Conservation (phyloP, 1,140 invertebrate species). For the Magallana angulata region DNA sequence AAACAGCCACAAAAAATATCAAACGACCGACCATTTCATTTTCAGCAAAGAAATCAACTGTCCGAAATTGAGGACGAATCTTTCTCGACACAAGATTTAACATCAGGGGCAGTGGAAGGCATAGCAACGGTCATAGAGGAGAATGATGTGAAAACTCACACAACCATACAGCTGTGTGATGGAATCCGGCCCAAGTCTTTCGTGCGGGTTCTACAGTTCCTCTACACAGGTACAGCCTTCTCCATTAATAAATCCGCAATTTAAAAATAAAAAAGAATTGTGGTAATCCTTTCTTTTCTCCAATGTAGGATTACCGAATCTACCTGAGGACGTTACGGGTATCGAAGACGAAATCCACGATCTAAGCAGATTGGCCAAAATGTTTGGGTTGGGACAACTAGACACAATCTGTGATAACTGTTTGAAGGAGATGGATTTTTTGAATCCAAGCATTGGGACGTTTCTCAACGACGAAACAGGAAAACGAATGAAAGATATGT, state of each 20-base stretch:
- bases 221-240: conserved; percentile 71
- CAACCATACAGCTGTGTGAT: conserved; percentile 66
- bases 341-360: conserved; percentile 64
- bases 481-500: conserved; percentile 72
- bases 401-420: conserved; percentile 73
- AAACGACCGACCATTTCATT: too few species aligned
- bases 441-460: conserved; percentile 77
- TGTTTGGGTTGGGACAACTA: conserved; percentile 70
- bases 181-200: conserved; percentile 71
- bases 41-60: conserved; percentile 59
- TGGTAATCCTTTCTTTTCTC: background rate
- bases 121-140: conserved; percentile 63
- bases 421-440: conserved; percentile 72
- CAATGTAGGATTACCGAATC: conserved; percentile 68
- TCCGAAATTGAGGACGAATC: conserved; percentile 64
- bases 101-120: conserved; percentile 67
- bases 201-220: conserved; percentile 72
- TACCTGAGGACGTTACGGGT: conserved; percentile 60
- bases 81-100: conserved; percentile 65
- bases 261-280: background rate
- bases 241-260: background rate
- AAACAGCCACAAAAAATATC: too few species aligned
- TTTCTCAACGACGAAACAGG: conserved; percentile 75
- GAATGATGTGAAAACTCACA: conserved; percentile 47
- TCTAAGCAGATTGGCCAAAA: conserved; percentile 64